phyloP scores from a whole-genome alignment of 2,888 invertebrate species.

The Latheticus oryzae region DNA sequence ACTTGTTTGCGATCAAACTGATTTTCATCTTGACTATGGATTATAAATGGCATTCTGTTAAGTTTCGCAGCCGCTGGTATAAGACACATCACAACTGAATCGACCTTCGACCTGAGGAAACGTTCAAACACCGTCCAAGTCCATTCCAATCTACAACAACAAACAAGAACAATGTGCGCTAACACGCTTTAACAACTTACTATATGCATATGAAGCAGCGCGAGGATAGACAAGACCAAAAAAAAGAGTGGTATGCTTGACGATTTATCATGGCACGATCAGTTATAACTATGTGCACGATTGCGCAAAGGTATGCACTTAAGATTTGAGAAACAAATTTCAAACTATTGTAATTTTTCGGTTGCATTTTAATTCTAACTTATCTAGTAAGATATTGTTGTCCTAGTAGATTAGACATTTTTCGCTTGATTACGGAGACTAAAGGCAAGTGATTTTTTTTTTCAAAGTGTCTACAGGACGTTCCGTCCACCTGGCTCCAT shows the following conservation, averaged over 20 bases:
- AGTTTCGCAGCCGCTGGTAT: conserved; percentile 39
- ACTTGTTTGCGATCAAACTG: conserved; percentile 20
- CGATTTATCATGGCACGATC: conserved; percentile 43
- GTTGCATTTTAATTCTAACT: conserved; percentile 7
- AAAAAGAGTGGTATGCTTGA: conserved; percentile 43
- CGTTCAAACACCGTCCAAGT: conserved; percentile 44
- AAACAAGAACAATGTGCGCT: conserved; percentile 45
- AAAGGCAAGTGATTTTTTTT: too few species aligned
- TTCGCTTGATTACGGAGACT: conserved; percentile 1
- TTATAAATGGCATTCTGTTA: conserved; percentile 32
- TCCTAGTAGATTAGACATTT: too few species aligned
- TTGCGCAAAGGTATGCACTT: conserved; percentile 39
- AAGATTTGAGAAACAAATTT: conserved; percentile 20
- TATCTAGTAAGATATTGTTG: too few species aligned
- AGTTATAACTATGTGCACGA: conserved; percentile 39
- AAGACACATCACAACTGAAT: conserved; percentile 37
- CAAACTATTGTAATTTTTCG: conserved; percentile 19
- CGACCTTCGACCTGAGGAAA: conserved; percentile 47
- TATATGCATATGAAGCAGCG: conserved; percentile 43
- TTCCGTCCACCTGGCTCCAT: conserved; percentile 35
- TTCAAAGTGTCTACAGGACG: conserved; percentile 1
- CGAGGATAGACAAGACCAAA: conserved; percentile 41
- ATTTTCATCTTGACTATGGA: conserved; percentile 16
- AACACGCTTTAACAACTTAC: conserved; percentile 43
- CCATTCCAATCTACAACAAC: conserved; percentile 45